A percentile compares a stretch with the other conserved stretches of the same genome.
Evolutionary conservation across 2,888 invertebrate genomes (phyloP).

Genomic region (Drosophila anomelani): DNA sequence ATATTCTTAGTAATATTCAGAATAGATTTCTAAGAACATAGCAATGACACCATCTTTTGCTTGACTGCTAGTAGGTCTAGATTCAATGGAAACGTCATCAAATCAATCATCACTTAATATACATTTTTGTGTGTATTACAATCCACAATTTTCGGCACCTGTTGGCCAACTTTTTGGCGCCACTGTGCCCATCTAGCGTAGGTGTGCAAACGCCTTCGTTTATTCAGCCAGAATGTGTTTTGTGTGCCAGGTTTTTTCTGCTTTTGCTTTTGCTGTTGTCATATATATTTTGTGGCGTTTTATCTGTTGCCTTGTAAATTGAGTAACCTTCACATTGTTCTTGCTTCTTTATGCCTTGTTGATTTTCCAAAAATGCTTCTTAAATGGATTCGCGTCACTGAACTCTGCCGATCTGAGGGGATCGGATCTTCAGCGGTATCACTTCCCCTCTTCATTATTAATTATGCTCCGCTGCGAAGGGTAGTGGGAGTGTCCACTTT

Average conservation of each 20-base stretch:
- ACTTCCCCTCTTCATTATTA: slow-evolving; percentile 28
- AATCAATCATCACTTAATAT: neutral
- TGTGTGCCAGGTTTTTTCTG: slow-evolving; percentile 47
- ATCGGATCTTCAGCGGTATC: slow-evolving; percentile 1
- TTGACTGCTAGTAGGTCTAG: neutral
- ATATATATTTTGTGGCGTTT: slow-evolving; percentile 43
- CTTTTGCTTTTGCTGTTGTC: slow-evolving; percentile 10
- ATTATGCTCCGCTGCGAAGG: slow-evolving; percentile 1
- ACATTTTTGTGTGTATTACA: neutral
- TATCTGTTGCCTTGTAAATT: slow-evolving; percentile 74
- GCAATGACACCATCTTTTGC: neutral
- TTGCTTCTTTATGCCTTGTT: slow-evolving; percentile 39
- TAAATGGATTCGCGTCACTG: slow-evolving; percentile 50
- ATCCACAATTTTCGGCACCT: slow-evolving; percentile 27
- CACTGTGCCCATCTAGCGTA: slow-evolving; percentile 62
- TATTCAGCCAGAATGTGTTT: slow-evolving; percentile 60
- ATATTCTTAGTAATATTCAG: neutral
- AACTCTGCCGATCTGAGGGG: slow-evolving; percentile 43
- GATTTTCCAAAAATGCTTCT: slow-evolving; percentile 28
- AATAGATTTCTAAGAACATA: neutral
- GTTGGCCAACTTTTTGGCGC: slow-evolving; percentile 28
- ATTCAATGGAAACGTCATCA: slow-evolving; percentile 1
- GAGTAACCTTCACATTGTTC: slow-evolving; percentile 68
- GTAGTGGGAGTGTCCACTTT: slow-evolving; percentile 19
- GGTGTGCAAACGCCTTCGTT: slow-evolving; percentile 61